Percentiles rank a stretch among this genome's conserved stretches.
Conservation (phyloP, 92 coral and sea anemone genomes). For the Zoanthus gigantus region DNA sequence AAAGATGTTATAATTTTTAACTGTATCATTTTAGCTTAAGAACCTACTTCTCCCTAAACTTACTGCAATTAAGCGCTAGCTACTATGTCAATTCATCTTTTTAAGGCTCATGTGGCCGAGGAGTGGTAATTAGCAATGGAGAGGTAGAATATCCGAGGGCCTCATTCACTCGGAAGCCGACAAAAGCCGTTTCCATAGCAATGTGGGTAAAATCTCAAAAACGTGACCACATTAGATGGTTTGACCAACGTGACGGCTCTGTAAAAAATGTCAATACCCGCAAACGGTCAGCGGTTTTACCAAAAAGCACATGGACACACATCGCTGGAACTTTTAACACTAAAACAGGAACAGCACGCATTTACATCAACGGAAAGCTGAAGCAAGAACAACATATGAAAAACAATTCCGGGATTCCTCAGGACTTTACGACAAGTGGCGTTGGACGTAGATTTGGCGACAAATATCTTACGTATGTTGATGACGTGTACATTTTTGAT, state of each 20-base stretch:
- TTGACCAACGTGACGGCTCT: conserved; percentile 71
- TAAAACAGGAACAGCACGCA: conserved; percentile 88
- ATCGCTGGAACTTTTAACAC: conserved; percentile 93
- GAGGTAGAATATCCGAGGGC: conserved; percentile 80
- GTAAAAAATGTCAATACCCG: conserved; percentile 19
- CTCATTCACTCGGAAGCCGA: conserved; percentile 79
- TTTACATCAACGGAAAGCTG: conserved; percentile 91
- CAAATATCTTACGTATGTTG: conserved; percentile 81
- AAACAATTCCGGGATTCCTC: conserved; percentile 82
- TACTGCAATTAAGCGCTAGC: background rate
- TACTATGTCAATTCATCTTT: background rate
- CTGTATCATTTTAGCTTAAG: too few relatives aligned
- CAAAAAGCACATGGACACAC: conserved; percentile 94
- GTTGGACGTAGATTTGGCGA: conserved; percentile 94
- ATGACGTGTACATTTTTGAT: conserved; percentile 95
- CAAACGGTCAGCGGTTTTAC: conserved; percentile 68
- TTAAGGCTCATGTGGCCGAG: conserved; percentile 95
- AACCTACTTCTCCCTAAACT: background rate
- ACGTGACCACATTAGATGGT: conserved; percentile 93
- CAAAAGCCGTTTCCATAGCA: conserved; percentile 91
- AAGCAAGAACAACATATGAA: conserved; percentile 80
- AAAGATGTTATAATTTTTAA: too few relatives aligned
- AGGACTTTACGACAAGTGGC: conserved; percentile 94
- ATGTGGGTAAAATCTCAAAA: conserved; percentile 98
- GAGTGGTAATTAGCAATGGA: conserved; percentile 81